Evolutionary conservation across 2,113 vertebrate species (phyloP).

Genomic region (Gadus chalcogrammus): DNA sequence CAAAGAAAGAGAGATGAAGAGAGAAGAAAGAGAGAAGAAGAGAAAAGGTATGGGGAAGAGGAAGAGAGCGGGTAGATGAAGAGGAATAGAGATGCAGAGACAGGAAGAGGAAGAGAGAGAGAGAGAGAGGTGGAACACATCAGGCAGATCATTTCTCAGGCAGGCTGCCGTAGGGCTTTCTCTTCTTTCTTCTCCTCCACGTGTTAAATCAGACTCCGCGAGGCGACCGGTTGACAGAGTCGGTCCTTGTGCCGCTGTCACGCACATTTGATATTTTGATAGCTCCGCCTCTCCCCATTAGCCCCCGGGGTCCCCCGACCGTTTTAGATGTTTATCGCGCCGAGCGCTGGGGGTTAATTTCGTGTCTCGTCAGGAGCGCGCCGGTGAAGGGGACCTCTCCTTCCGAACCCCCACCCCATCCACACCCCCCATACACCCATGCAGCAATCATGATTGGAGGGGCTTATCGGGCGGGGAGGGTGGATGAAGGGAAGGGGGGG

Average conservation of each 20-base stretch:
- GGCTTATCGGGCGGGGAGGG: constrained; percentile 54
- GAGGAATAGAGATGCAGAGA: too few relatives aligned
- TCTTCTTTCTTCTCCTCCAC: background rate
- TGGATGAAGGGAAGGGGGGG: constrained; percentile 7
- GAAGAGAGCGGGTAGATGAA: background rate
- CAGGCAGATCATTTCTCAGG: constrained; percentile 31
- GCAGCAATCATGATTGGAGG: constrained; percentile 50
- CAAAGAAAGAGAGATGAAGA: too few relatives aligned
- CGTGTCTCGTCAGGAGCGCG: constrained; percentile 65
- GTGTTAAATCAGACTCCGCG: constrained; percentile 55
- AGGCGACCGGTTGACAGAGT: constrained; percentile 66
- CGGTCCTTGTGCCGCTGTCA: constrained; percentile 70
- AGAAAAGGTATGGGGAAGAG: too few relatives aligned
- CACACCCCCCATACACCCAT: constrained; percentile 40
- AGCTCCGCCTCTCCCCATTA: constrained; percentile 72
- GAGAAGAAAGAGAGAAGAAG: too few relatives aligned
- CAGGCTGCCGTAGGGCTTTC: constrained; percentile 31
- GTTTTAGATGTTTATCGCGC: constrained; percentile 75
- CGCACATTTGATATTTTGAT: constrained; percentile 74
- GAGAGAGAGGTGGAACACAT: too few relatives aligned
- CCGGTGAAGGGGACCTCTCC: constrained; percentile 50
- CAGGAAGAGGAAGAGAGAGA: too few relatives aligned
- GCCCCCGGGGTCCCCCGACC: constrained; percentile 68
- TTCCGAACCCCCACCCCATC: too few relatives aligned
- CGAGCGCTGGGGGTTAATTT: constrained; percentile 73